phyloP scores from a whole-genome alignment of 2,797 vertebrate genomes.

The Gymnodraco acuticeps region DNA sequence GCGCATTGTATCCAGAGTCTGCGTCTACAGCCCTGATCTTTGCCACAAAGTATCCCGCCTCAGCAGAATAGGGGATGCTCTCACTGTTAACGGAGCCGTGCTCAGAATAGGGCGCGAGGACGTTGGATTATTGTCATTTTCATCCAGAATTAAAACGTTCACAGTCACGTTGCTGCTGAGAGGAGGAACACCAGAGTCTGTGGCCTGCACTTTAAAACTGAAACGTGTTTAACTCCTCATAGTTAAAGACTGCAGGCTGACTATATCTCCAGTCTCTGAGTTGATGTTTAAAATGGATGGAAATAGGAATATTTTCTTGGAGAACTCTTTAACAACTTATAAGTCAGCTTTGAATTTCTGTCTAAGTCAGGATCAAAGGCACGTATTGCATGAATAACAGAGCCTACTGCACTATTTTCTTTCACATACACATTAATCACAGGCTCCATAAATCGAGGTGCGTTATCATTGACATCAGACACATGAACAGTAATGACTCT shows the following conservation, averaged over 20 bases:
- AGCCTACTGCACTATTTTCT: constrained; percentile 87
- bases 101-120: no score
- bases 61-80: no score
- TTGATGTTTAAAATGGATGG: constrained; percentile 77
- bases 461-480: constrained; percentile 90
- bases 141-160: no score
- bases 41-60: no score
- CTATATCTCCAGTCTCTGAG: constrained; percentile 61
- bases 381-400: constrained; percentile 78
- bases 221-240: constrained; percentile 52
- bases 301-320: constrained; percentile 78
- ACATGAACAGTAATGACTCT: constrained; percentile 84
- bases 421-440: constrained; percentile 87
- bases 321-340: constrained; percentile 80
- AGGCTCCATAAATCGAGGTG: constrained; percentile 84
- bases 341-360: constrained; percentile 85
- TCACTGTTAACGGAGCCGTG: no score
- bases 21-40: no score
- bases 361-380: constrained; percentile 82
- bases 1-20: no score
- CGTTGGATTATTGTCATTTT: no score
- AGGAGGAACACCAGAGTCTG: constrained; percentile 55
- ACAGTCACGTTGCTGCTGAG: constrained; percentile 29
- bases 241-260: constrained; percentile 63
- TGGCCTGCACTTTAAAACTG: constrained; percentile 66